Evolutionary conservation across 2,113 vertebrate species (phyloP).

Genomic region (Cinclus cinclus): DNA sequence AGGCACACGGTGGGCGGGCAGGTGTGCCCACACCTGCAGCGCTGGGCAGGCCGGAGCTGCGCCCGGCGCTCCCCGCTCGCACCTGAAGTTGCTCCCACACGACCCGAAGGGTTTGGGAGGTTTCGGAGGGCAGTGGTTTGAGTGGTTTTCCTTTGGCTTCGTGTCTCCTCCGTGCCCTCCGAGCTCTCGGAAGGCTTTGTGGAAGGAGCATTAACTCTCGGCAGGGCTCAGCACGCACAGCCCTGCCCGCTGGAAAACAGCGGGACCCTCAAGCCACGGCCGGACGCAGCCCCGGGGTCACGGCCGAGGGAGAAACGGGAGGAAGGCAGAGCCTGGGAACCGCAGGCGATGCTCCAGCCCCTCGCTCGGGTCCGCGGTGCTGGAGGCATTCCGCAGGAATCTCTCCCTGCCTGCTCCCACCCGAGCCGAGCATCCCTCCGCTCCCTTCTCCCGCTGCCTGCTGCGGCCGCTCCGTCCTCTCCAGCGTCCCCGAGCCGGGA

Average conservation of each 20-base stretch:
- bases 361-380: background rate
- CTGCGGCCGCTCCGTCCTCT: background rate
- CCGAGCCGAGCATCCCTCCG: background rate
- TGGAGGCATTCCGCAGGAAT: background rate
- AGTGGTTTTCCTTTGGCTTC: background rate
- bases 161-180: background rate
- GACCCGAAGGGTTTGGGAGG: background rate
- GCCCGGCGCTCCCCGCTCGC: accelerated
- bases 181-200: background rate
- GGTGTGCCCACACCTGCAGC: background rate
- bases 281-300: background rate
- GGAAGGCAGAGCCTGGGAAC: background rate
- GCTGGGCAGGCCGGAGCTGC: background rate
- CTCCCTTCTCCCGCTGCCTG: background rate
- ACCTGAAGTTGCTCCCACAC: background rate
- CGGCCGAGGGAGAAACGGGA: too few species aligned
- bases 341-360: accelerated
- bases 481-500: background rate
- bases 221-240: background rate
- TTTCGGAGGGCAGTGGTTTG: background rate
- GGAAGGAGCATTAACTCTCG: background rate
- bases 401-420: background rate
- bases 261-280: background rate
- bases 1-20: background rate
- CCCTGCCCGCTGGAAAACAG: background rate